Conservation (phyloP, 2,888 invertebrate species). For the Caenorhabditis angaria region DNA sequence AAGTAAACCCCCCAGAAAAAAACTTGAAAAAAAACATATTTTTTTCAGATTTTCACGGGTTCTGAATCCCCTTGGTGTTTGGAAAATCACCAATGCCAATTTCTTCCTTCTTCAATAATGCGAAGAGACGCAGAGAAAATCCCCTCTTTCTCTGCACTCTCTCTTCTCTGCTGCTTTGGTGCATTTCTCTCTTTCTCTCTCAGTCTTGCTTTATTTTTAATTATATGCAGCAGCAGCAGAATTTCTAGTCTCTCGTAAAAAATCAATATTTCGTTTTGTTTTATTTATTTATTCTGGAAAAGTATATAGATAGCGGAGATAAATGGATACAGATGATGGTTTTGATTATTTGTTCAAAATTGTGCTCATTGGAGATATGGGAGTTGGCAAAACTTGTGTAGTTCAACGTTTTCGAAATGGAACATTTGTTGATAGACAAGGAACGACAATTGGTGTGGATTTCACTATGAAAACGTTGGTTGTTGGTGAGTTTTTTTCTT, state of each 20-base stretch:
- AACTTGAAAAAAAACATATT: neutral
- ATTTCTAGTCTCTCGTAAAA: slow-evolving; percentile 3
- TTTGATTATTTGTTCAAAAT: slow-evolving; percentile 79
- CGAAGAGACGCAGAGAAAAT: neutral
- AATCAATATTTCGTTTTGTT: slow-evolving; percentile 23
- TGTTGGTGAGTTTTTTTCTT: slow-evolving; percentile 77
- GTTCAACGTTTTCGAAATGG: slow-evolving; percentile 95
- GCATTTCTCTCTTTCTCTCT: neutral
- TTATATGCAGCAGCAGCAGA: slow-evolving; percentile 4
- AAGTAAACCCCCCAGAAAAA: slow-evolving; percentile 11
- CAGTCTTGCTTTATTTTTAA: neutral
- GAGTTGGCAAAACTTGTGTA: slow-evolving; percentile 78
- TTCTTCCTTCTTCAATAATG: slow-evolving; percentile 12
- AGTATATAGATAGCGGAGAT: slow-evolving; percentile 4
- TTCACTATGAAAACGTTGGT: slow-evolving; percentile 97
- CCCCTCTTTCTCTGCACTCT: neutral
- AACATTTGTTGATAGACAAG: slow-evolving; percentile 91
- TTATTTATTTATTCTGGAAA: slow-evolving; percentile 11
- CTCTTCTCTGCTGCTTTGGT: neutral
- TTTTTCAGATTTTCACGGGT: slow-evolving; percentile 54
- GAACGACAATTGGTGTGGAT: slow-evolving; percentile 95
- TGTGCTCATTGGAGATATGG: slow-evolving; percentile 72
- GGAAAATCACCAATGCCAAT: slow-evolving; percentile 54
- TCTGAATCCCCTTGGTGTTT: slow-evolving; percentile 53
- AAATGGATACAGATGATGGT: slow-evolving; percentile 73